Conservation (phyloP, 2,113 vertebrate species). For the Phasianus colchicus region DNA sequence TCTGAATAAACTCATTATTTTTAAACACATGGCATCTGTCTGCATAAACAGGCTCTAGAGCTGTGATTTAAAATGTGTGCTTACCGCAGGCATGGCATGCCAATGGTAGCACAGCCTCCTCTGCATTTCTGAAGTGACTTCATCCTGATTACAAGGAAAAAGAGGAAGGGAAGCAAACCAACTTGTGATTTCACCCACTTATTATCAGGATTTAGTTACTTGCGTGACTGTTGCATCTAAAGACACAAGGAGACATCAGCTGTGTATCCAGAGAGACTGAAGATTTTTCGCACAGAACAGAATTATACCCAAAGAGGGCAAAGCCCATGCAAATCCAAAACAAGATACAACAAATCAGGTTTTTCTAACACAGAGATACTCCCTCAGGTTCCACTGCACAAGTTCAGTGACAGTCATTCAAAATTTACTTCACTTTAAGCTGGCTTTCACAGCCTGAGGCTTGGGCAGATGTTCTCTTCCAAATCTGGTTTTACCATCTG, state of each 20-base stretch:
- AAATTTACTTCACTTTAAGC: background rate
- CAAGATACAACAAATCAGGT: background rate
- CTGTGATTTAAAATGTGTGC: slow-evolving; percentile 52
- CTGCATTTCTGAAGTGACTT: slow-evolving; percentile 57
- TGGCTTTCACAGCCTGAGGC: background rate
- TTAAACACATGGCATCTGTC: slow-evolving; percentile 61
- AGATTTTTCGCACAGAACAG: background rate
- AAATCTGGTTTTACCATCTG: background rate
- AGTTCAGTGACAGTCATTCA: background rate
- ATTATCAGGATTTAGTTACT: slow-evolving; percentile 6
- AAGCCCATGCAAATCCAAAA: background rate
- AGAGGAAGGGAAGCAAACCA: background rate
- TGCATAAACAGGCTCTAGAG: slow-evolving; percentile 48
- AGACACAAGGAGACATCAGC: background rate
- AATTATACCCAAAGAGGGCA: background rate
- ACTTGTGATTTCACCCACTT: slow-evolving; percentile 39
- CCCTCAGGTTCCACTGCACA: background rate
- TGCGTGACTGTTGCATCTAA: background rate
- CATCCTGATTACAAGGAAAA: slow-evolving; percentile 50
- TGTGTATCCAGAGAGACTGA: background rate
- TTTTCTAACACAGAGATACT: background rate
- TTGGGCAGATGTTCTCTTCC: slow-evolving; percentile 2
- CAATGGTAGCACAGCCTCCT: slow-evolving; percentile 51
- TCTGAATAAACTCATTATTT: slow-evolving; percentile 63
- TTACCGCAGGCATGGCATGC: background rate